phyloP scores from a whole-genome alignment of 2,113 vertebrate species.

The Perca flavescens region DNA sequence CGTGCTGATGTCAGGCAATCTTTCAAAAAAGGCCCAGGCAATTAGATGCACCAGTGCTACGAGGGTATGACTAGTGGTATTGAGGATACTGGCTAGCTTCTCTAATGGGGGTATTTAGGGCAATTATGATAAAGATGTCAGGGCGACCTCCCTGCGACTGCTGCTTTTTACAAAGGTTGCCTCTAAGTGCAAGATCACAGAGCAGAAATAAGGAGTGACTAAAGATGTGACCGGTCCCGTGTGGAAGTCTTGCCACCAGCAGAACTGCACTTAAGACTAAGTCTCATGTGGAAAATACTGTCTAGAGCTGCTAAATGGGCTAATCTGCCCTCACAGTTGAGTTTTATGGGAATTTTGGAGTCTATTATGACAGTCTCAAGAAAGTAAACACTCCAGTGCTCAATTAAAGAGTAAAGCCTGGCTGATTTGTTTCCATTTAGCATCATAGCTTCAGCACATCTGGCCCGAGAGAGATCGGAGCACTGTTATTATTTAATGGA shows the following conservation, averaged over 20 bases:
- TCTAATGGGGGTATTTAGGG: slow-evolving; percentile 85
- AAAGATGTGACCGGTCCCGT: slow-evolving; percentile 74
- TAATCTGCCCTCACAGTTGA: slow-evolving; percentile 70
- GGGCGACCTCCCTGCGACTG: slow-evolving; percentile 72
- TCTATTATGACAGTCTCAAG: slow-evolving; percentile 71
- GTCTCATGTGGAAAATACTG: slow-evolving; percentile 73
- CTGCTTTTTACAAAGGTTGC: slow-evolving; percentile 72
- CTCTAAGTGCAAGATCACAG: slow-evolving; percentile 78
- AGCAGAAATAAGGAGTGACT: slow-evolving; percentile 75
- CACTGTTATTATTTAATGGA: slow-evolving; percentile 80
- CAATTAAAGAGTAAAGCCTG: slow-evolving; percentile 71
- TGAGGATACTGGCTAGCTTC: slow-evolving; percentile 80
- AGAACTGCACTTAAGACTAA: slow-evolving; percentile 75
- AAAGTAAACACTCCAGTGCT: slow-evolving; percentile 74
- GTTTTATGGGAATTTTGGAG: slow-evolving; percentile 67
- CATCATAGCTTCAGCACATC: slow-evolving; percentile 75
- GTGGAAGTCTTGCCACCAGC: slow-evolving; percentile 73
- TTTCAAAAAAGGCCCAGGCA: slow-evolving; percentile 83
- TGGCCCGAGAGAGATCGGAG: slow-evolving; percentile 70
- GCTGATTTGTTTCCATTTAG: slow-evolving; percentile 68
- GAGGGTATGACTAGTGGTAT: slow-evolving; percentile 82
- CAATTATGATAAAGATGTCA: slow-evolving; percentile 86
- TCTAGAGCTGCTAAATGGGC: slow-evolving; percentile 78
- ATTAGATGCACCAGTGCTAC: slow-evolving; percentile 86
- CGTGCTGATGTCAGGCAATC: slow-evolving; percentile 83